These are phyloP conservation scores for Oncorhynchus clarkii DNA, from an alignment of 2,113 vertebrate genomes.

Conservation along the genomic window DNA sequence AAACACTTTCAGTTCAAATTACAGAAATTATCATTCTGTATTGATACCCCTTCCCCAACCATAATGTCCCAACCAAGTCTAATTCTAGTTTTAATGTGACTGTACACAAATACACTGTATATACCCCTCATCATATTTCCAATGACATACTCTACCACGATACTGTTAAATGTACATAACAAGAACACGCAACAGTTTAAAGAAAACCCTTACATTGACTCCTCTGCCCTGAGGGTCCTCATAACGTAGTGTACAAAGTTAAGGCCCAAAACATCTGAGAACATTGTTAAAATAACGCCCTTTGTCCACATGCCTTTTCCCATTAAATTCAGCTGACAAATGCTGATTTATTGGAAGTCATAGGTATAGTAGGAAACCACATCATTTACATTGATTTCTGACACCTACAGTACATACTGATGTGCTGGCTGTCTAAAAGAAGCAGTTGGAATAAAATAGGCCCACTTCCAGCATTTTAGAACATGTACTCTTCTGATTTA, in stretches of 20 bases:
- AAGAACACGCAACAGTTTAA: conserved; percentile 15
- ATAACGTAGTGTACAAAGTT: conserved; percentile 11
- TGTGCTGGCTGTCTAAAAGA: conserved; percentile 19
- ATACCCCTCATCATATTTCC: conserved; percentile 27
- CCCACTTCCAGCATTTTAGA: not conserved
- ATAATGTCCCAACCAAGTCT: not conserved
- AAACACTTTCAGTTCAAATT: not conserved
- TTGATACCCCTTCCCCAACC: not conserved
- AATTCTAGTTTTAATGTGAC: conserved; percentile 39
- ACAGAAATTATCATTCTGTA: not conserved
- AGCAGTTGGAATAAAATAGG: not conserved
- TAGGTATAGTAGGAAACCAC: not conserved
- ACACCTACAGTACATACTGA: conserved; percentile 23
- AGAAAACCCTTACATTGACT: conserved; percentile 7
- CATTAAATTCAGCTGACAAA: conserved; percentile 24
- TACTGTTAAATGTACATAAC: conserved; percentile 10
- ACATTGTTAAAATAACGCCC: not conserved
- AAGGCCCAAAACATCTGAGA: conserved; percentile 3
- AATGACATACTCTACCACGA: conserved; percentile 19
- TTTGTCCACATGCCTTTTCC: not conserved
- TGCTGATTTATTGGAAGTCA: conserved; percentile 52
- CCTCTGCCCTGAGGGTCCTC: not conserved
- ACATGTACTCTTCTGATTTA: not conserved
- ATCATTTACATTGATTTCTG: conserved; percentile 63
- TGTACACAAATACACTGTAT: conserved; percentile 34